Base-by-base conservation (phyloP, 2,888 invertebrate species). In the Drosophila lacicola region DNA sequence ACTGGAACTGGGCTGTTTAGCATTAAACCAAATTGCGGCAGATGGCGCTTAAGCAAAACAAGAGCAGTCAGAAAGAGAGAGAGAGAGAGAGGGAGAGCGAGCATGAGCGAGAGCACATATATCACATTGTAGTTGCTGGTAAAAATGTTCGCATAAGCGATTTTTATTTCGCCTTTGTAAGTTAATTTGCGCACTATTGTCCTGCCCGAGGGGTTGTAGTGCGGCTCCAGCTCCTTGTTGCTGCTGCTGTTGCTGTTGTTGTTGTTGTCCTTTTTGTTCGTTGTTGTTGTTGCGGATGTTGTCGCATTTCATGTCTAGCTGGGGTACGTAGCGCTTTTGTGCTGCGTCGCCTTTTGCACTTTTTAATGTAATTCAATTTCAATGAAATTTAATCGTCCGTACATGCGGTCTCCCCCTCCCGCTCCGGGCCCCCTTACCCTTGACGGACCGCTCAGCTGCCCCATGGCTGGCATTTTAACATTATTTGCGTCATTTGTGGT, bases 171-270 rank as follows among this genome's bases (percentile, higher is more conserved):
- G 78, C 82, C 78, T 76, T 84, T 86, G 85, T 84, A 82, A 88
- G 89, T 87, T 88, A 89, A 87, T 89, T 89, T 89, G 89, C 67
- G 72, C 89, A 85, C 89, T 87, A 89, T 87, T 87, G 86, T 87
- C 77, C 74, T 61, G 51, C 33, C 36, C 44, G 41, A 39, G 54
- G 64, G 44, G 41, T 56, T 61, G 50, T 39, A 58, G 66, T 42
- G 21, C 25, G 44, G 17, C 33, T 45, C 55, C 10, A 56, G 58
- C 10, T 63, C 53, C 57, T 53, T 41, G 39, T 60, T 78, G 74
- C 56, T 63, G 67, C 41, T 61, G 34, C 34, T 60, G 54, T 14
- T 61, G 34, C 34, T 60, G 54, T 14, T 60, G 19, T 25, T 53
- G 39, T 65, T 54, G 54, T 50, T 5, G 14, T 5, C 14, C 13